phyloP scores from a whole-genome alignment of 2,797 vertebrate genomes.

The Myotis myotis region DNA sequence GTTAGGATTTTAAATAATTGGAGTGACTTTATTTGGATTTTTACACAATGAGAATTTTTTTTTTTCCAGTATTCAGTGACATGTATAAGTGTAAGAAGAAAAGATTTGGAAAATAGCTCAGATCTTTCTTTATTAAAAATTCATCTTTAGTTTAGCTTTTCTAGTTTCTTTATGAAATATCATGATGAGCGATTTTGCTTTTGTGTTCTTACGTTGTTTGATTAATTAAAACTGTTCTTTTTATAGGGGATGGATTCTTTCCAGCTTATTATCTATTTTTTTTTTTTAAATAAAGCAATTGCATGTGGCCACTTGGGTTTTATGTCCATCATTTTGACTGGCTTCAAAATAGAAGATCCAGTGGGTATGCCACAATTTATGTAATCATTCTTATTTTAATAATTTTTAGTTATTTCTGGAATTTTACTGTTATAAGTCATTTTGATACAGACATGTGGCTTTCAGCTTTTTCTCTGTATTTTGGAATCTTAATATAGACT shows the following conservation, averaged over 20 bases:
- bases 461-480: background rate
- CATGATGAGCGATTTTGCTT: background rate
- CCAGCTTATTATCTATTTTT: background rate
- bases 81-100: background rate
- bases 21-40: conserved; percentile 38
- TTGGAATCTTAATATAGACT: background rate
- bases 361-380: background rate
- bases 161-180: background rate
- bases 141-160: background rate
- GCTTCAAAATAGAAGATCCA: background rate
- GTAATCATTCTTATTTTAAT: background rate
- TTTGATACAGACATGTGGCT: background rate
- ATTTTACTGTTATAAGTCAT: background rate
- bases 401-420: background rate
- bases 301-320: background rate
- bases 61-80: background rate
- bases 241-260: background rate
- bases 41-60: background rate
- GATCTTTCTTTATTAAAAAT: background rate
- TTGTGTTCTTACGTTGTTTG: conserved; percentile 1
- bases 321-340: conserved; percentile 2
- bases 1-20: background rate
- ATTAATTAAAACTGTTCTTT: background rate
- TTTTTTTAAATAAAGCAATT: background rate
- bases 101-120: background rate